These are phyloP conservation scores for Ferrisia virgata DNA, from an alignment of 2,888 invertebrate genomes.

Conservation along the genomic window DNA sequence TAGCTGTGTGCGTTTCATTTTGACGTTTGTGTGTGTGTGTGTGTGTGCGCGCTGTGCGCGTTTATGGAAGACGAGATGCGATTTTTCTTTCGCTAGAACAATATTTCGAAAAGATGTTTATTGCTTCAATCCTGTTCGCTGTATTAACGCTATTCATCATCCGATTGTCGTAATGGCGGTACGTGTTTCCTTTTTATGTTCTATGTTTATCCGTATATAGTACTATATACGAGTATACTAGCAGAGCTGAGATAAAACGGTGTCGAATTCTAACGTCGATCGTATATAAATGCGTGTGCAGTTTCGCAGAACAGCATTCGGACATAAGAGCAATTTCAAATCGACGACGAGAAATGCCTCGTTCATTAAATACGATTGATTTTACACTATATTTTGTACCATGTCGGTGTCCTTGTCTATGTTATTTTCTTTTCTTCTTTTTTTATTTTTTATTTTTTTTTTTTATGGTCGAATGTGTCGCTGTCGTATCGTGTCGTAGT, in stretches of 20 bases:
- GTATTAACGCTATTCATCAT: slow-evolving; percentile 30
- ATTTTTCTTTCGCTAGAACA: slow-evolving; percentile 28
- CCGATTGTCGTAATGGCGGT: slow-evolving; percentile 26
- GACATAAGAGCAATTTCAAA: not conserved
- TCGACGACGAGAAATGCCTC: not conserved
- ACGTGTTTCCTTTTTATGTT: slow-evolving; percentile 30
- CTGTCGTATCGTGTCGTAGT: not conserved
- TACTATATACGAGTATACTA: too few relatives aligned
- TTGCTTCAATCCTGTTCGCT: slow-evolving; percentile 28
- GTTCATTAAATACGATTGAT: not conserved
- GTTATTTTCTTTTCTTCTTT: too few relatives aligned
- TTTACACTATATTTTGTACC: not conserved
- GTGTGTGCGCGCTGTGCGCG: too few relatives aligned
- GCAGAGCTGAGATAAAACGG: not conserved
- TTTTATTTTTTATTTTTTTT: too few relatives aligned
- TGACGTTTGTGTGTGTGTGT: too few relatives aligned
- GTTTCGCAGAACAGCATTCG: not conserved
- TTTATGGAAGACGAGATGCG: not conserved
- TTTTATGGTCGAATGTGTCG: not conserved
- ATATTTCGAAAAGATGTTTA: slow-evolving; percentile 30
- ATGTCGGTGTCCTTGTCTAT: too few relatives aligned
- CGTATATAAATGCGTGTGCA: not conserved
- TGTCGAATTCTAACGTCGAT: not conserved
- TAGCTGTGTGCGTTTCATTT: too few relatives aligned
- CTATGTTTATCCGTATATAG: not conserved